Conservation (phyloP, 2,797 vertebrate genomes). For the Darevskia mixta region DNA sequence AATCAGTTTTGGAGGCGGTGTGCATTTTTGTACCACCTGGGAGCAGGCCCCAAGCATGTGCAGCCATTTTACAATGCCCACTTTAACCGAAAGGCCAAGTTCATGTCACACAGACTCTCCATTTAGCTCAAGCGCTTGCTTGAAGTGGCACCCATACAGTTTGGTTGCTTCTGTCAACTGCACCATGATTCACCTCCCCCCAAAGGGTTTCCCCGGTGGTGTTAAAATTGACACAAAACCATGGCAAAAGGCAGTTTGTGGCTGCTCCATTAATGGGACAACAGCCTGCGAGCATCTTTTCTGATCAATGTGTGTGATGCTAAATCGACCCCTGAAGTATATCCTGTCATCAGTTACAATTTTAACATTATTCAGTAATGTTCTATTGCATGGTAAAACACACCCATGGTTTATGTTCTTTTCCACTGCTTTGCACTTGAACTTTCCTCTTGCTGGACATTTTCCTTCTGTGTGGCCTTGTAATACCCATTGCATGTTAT, state of each 20-base stretch:
- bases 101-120: background rate
- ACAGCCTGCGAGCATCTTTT: conserved; percentile 78
- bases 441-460: conserved; percentile 78
- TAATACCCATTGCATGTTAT: conserved; percentile 78
- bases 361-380: conserved; percentile 78
- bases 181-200: background rate
- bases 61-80: background rate
- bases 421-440: conserved; percentile 72
- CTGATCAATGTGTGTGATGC: conserved; percentile 68
- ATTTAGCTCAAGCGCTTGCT: background rate
- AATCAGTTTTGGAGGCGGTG: background rate
- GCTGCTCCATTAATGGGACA: background rate
- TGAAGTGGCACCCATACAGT: background rate
- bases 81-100: background rate
- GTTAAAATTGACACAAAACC: background rate
- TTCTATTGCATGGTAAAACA: conserved; percentile 89
- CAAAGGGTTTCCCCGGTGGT: background rate
- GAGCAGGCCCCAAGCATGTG: background rate
- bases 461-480: conserved; percentile 74
- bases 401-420: conserved; percentile 74
- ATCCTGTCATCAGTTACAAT: conserved; percentile 75
- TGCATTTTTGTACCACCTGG: background rate
- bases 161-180: background rate
- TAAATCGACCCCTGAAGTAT: conserved; percentile 97
- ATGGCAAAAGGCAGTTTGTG: background rate